Evolutionary conservation across 1,140 invertebrate species (phyloP).

Genomic region (Penaeus chinensis): DNA sequence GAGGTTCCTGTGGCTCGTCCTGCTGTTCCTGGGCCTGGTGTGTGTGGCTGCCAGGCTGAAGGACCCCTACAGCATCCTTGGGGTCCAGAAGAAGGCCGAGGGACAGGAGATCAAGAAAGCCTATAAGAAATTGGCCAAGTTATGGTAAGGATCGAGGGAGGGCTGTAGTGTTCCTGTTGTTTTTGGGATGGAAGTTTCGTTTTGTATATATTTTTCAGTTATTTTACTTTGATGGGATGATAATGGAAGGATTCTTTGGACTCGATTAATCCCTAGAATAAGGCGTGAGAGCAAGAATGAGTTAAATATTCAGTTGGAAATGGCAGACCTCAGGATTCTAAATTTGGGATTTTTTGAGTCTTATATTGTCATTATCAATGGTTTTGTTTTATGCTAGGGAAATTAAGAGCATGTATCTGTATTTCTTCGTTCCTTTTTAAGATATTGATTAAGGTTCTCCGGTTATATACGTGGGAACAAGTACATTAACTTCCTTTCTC

Average conservation of each 20-base stretch:
- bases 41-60: slow-evolving; percentile 57
- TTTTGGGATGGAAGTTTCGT: background rate
- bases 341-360: too few species aligned
- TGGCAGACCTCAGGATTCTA: too few species aligned
- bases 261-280: background rate
- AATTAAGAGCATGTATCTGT: too few species aligned
- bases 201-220: too few species aligned
- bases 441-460: background rate
- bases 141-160: slow-evolving; percentile 53
- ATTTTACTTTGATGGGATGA: background rate
- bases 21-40: background rate
- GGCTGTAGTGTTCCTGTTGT: background rate
- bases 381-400: too few species aligned
- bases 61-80: slow-evolving; percentile 59
- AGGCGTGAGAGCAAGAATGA: background rate
- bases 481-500: too few species aligned
- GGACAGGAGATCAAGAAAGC: slow-evolving; percentile 61
- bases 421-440: background rate
- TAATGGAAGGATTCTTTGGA: background rate
- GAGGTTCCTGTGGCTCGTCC: background rate
- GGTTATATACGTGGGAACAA: background rate
- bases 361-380: too few species aligned
- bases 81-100: slow-evolving; percentile 48
- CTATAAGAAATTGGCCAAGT: slow-evolving; percentile 61
- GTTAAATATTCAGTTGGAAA: background rate